A percentile compares a stretch with the other conserved stretches of the same genome.
These are phyloP conservation scores for Hippocampus kuda DNA, from an alignment of 2,797 vertebrate species.

Conservation along the genomic window DNA sequence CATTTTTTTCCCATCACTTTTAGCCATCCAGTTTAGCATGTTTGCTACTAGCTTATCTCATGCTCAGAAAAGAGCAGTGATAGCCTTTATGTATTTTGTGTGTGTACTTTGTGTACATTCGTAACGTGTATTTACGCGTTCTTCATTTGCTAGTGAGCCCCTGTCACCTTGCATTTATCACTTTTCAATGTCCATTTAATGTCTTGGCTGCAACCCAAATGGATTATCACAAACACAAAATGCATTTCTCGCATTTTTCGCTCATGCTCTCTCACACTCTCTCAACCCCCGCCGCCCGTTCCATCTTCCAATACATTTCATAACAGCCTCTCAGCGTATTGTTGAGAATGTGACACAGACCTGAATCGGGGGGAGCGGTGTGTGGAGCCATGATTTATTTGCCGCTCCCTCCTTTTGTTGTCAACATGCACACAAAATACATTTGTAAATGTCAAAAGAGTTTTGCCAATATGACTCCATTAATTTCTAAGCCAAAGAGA, in stretches of 20 bases:
- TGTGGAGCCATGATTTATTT: slow-evolving; percentile 31
- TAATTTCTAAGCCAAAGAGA: slow-evolving; percentile 8
- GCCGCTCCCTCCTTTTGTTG: slow-evolving; percentile 30
- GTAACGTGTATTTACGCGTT: not conserved
- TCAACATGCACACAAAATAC: slow-evolving; percentile 13
- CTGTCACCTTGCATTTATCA: slow-evolving; percentile 44
- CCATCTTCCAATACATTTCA: slow-evolving; percentile 29
- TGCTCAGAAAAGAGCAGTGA: not conserved
- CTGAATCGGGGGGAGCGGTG: slow-evolving; percentile 15
- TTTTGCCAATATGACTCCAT: slow-evolving; percentile 18
- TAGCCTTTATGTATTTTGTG: not conserved
- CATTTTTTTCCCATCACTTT: not conserved
- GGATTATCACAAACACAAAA: slow-evolving; percentile 43
- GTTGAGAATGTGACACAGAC: slow-evolving; percentile 20
- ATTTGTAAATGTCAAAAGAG: slow-evolving; percentile 14
- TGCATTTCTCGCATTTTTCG: slow-evolving; percentile 11
- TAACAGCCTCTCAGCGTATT: slow-evolving; percentile 27
- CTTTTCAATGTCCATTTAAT: slow-evolving; percentile 41
- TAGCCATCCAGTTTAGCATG: not conserved
- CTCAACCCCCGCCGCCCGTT: slow-evolving; percentile 12
- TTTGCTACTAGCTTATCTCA: not conserved
- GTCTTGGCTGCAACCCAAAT: slow-evolving; percentile 35
- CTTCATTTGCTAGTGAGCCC: slow-evolving; percentile 19
- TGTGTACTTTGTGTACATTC: not conserved
- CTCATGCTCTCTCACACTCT: slow-evolving; percentile 4